Conservation (phyloP, 2,113 vertebrate species). For the Sinocyclocheilus rhinocerous region DNA sequence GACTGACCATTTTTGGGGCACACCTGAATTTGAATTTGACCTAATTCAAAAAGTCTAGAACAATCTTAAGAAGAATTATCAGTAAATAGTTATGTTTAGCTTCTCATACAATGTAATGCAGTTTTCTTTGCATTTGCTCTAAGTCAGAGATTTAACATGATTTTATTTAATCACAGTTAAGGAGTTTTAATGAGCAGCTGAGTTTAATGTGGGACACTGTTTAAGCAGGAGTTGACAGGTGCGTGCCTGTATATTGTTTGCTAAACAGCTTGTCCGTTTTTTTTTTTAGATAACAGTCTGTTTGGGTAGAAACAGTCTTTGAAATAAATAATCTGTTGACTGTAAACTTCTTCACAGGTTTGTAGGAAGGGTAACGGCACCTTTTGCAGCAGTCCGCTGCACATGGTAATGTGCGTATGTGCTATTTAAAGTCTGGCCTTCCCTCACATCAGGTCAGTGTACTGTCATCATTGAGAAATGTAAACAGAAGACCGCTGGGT, state of each 20-base stretch:
- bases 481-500: slow-evolving; percentile 60
- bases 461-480: slow-evolving; percentile 69
- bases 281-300: slow-evolving; percentile 57
- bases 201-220: not conserved
- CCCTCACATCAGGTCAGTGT: slow-evolving; percentile 53
- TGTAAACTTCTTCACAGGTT: slow-evolving; percentile 25
- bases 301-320: slow-evolving; percentile 68
- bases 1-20: not conserved
- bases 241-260: slow-evolving; percentile 59
- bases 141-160: too few relatives aligned
- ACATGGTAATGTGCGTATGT: slow-evolving; percentile 28
- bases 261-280: slow-evolving; percentile 50
- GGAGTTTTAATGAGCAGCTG: not conserved
- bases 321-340: slow-evolving; percentile 54
- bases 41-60: not conserved
- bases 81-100: not conserved
- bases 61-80: not conserved
- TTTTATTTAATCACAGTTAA: slow-evolving; percentile 1
- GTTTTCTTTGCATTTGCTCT: not conserved
- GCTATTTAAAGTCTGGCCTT: slow-evolving; percentile 51
- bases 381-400: slow-evolving; percentile 30
- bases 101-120: not conserved
- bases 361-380: slow-evolving; percentile 18
- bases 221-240: slow-evolving; percentile 58
- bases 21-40: not conserved